phyloP scores from a whole-genome alignment of 2,797 vertebrate species.

The Hoplostethus mediterraneus region DNA sequence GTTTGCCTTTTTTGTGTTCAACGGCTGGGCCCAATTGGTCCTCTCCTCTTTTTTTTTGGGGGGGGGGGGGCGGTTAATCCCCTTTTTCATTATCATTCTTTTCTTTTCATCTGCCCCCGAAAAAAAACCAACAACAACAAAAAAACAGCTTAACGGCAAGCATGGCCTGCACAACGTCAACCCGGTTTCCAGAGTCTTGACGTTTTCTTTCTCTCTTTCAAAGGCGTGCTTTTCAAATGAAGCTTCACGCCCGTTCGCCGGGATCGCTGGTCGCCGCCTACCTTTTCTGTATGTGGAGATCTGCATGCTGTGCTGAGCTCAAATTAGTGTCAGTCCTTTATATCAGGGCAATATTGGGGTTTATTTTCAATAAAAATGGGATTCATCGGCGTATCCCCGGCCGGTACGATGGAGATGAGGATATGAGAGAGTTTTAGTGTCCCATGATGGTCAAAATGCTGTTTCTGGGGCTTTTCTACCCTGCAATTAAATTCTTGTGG shows the following conservation, averaged over 20 bases:
- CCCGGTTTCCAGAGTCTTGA: slow-evolving; percentile 26
- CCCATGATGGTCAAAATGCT: no score
- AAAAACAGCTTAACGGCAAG: slow-evolving; percentile 46
- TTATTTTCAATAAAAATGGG: no score
- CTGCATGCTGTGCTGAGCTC: no score
- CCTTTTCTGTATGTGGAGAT: no score
- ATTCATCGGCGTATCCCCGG: no score
- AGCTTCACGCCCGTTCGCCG: slow-evolving; percentile 18
- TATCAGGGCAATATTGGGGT: no score
- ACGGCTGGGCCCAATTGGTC: slow-evolving; percentile 62
- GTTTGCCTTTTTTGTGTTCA: slow-evolving; percentile 58
- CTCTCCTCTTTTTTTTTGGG: slow-evolving; percentile 35
- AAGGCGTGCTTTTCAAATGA: slow-evolving; percentile 40
- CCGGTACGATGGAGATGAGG: no score
- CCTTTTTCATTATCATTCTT: slow-evolving; percentile 62
- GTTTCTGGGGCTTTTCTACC: no score
- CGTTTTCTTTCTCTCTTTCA: slow-evolving; percentile 1
- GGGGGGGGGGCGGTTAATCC: slow-evolving; percentile 68
- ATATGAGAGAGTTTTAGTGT: no score
- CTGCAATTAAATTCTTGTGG: no score
- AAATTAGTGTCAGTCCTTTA: no score
- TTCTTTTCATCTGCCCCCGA: slow-evolving; percentile 55
- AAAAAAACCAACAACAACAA: no score
- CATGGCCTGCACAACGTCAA: slow-evolving; percentile 16
- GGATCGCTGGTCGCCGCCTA: slow-evolving; percentile 1